Conservation (phyloP, 2,888 invertebrate genomes). For the Ditula angustiorana region DNA sequence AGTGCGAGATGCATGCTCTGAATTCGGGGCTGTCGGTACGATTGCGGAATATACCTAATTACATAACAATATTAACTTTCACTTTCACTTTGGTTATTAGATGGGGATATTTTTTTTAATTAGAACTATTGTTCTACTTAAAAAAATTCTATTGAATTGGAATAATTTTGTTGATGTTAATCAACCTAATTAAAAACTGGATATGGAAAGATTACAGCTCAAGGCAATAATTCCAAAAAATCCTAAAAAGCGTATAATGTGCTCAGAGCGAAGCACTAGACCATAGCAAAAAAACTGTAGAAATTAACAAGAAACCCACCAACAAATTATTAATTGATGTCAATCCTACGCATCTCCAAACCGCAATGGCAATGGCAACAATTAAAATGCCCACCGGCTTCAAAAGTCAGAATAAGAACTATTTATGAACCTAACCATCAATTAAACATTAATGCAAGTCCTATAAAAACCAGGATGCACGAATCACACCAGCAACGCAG, state of each 20-base stretch:
- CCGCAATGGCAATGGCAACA: slow-evolving; percentile 15
- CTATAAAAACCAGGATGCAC: slow-evolving; percentile 51
- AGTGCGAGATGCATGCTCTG: neutral
- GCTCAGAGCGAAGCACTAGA: too few relatives aligned
- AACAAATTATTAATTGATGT: neutral
- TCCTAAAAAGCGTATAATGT: too few relatives aligned
- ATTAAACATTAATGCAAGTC: slow-evolving; percentile 47
- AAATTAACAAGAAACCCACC: too few relatives aligned
- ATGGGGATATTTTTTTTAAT: neutral
- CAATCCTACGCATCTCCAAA: slow-evolving; percentile 5
- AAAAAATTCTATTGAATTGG: too few relatives aligned
- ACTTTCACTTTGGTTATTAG: neutral
- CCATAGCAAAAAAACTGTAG: too few relatives aligned
- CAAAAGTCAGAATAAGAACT: slow-evolving; percentile 16
- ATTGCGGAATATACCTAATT: neutral
- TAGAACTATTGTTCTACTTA: too few relatives aligned
- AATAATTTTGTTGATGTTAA: too few relatives aligned
- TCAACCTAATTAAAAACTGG: too few relatives aligned
- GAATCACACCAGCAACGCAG: slow-evolving; percentile 51
- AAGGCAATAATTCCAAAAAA: too few relatives aligned
- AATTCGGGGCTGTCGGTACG: neutral
- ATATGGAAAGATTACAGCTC: too few relatives aligned
- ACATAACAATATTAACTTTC: too few relatives aligned
- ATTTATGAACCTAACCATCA: slow-evolving; percentile 40
- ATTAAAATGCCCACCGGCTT: slow-evolving; percentile 18